These are phyloP conservation scores for Geopemphigus sp. DNA, from an alignment of 1,140 invertebrate genomes.

Conservation along the genomic window DNA sequence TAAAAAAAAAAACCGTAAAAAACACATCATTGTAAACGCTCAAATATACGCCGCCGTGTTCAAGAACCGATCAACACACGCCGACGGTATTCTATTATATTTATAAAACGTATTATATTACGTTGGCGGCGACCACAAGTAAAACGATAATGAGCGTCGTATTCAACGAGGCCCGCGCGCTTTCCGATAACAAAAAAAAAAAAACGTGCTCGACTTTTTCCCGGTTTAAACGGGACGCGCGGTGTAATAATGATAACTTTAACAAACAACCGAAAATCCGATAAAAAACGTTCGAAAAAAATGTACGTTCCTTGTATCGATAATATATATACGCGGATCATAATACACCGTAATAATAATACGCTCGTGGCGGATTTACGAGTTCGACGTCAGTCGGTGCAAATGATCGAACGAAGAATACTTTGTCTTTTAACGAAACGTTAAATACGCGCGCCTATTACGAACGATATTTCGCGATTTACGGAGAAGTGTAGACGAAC, in stretches of 20 bases:
- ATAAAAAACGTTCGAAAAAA: too few relatives aligned
- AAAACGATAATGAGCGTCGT: constrained; percentile 12
- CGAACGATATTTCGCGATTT: too few relatives aligned
- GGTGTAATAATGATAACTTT: not conserved
- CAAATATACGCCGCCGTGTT: constrained; percentile 14
- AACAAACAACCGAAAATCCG: too few relatives aligned
- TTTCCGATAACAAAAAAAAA: constrained; percentile 5
- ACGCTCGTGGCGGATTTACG: too few relatives aligned
- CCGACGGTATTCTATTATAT: not conserved
- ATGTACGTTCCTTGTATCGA: too few relatives aligned
- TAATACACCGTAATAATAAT: too few relatives aligned
- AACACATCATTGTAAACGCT: not conserved
- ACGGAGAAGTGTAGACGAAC: too few relatives aligned
- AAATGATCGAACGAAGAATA: too few relatives aligned
- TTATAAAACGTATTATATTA: not conserved
- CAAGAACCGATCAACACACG: constrained; percentile 25
- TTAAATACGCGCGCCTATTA: too few relatives aligned
- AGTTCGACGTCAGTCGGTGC: too few relatives aligned
- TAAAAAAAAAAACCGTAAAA: not conserved
- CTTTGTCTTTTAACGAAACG: too few relatives aligned
- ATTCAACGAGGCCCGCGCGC: constrained; percentile 21
- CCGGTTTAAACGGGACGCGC: not conserved
- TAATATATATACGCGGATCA: too few relatives aligned
- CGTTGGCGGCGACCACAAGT: constrained; percentile 3
- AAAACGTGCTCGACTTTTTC: constrained; percentile 14